Evolutionary conservation across 1,140 invertebrate species (phyloP).

Genomic region (Drosophila athabasca): DNA sequence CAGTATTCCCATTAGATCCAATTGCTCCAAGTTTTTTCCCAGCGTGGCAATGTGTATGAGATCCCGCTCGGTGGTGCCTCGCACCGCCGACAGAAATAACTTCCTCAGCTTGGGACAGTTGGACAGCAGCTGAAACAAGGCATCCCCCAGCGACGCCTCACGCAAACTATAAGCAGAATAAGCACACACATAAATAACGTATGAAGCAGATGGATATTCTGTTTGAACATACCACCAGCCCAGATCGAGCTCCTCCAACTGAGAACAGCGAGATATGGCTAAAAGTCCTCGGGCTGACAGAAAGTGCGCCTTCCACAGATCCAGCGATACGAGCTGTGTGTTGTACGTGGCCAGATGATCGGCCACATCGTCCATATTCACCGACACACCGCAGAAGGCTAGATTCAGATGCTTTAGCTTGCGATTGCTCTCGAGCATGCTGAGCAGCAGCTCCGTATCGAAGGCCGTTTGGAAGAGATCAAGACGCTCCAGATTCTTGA

Average conservation of each 20-base stretch:
- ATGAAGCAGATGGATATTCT: conserved; percentile 1
- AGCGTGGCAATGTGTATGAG: conserved; percentile 88
- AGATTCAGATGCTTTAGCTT: conserved; percentile 90
- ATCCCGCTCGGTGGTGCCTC: conserved; percentile 91
- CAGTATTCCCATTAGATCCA: conserved; percentile 92
- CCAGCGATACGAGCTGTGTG: conserved; percentile 88
- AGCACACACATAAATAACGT: conserved; percentile 37
- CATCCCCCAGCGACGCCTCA: conserved; percentile 85
- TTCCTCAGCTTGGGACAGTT: conserved; percentile 89
- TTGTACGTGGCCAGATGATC: conserved; percentile 87
- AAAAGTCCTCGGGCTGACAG: conserved; percentile 89
- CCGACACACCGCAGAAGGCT: conserved; percentile 85
- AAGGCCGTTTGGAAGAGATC: conserved; percentile 91
- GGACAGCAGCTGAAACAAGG: conserved; percentile 84
- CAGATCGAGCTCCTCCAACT: conserved; percentile 92
- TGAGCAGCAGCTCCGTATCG: conserved; percentile 86
- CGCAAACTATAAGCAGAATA: conserved; percentile 76
- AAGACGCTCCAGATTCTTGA: conserved; percentile 88
- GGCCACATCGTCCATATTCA: conserved; percentile 89
- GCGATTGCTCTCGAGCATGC: conserved; percentile 87
- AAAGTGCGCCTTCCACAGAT: conserved; percentile 93
- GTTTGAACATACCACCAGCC: conserved; percentile 92
- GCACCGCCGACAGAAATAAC: conserved; percentile 90
- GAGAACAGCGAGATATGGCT: conserved; percentile 87
- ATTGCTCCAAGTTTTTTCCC: conserved; percentile 88